Percentiles rank a stretch among this genome's conserved stretches.
Evolutionary conservation across 2,113 vertebrate genomes (phyloP).

Genomic region (Benitochromis conjunctus): DNA sequence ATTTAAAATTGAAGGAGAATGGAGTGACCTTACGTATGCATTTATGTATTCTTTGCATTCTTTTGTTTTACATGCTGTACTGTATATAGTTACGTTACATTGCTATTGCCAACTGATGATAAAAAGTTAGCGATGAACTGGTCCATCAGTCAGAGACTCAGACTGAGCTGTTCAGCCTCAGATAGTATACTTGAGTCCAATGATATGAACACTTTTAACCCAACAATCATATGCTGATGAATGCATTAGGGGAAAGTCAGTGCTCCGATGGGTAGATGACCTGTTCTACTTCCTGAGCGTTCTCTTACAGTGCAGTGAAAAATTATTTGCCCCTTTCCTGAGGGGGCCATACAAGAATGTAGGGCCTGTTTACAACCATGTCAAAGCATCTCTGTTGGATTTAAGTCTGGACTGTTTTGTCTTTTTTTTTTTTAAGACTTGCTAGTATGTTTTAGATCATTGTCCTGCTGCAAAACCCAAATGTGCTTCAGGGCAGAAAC

Average conservation of each 20-base stretch:
- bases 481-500: not conserved
- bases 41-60: not conserved
- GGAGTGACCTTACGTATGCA: not conserved
- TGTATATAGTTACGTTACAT: not conserved
- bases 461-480: not conserved
- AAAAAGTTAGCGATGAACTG: not conserved
- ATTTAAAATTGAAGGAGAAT: slow-evolving; percentile 31
- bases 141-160: not conserved
- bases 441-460: not conserved
- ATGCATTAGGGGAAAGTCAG: not conserved
- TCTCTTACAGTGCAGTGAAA: not conserved
- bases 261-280: not conserved
- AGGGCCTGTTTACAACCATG: not conserved
- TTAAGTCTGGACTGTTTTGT: not conserved
- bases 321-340: not conserved
- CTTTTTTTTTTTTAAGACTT: not conserved
- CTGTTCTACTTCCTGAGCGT: not conserved
- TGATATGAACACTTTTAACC: not conserved
- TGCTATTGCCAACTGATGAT: not conserved
- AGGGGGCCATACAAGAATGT: not conserved
- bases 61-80: not conserved
- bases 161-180: not conserved
- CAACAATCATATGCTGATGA: not conserved
- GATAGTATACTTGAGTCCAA: not conserved
- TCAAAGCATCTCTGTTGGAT: not conserved